Evolutionary conservation across 2,888 invertebrate species (phyloP).

Genomic region (Platycnemis pennipes): DNA sequence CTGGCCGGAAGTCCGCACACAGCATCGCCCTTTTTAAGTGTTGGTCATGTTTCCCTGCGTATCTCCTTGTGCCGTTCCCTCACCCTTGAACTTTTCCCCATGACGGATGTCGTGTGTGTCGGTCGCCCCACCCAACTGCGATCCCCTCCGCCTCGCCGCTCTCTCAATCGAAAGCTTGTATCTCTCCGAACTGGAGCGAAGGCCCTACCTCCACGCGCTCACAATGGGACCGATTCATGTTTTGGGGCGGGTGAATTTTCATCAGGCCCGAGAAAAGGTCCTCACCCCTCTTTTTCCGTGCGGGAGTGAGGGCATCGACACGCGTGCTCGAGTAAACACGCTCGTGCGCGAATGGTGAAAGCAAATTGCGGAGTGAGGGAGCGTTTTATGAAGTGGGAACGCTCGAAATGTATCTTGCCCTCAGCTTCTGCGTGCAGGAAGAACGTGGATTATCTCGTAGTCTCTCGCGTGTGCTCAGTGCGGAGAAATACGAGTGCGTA

Average conservation of each 20-base stretch:
- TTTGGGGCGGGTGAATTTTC: background rate
- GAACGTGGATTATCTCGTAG: background rate
- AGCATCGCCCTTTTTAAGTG: background rate
- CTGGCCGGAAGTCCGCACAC: background rate
- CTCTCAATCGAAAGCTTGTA: background rate
- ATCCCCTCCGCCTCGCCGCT: background rate
- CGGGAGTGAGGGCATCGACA: background rate
- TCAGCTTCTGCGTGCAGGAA: background rate
- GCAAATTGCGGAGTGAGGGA: background rate
- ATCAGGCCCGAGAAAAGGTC: background rate
- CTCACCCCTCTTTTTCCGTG: background rate
- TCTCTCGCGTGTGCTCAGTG: background rate
- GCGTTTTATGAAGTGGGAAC: background rate
- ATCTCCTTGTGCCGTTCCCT: background rate
- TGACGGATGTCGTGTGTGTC: background rate
- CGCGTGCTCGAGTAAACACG: background rate
- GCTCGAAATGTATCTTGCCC: background rate
- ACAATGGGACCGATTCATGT: slow-evolving; percentile 28
- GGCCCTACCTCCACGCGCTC: background rate
- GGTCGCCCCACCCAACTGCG: background rate
- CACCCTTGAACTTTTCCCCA: slow-evolving; percentile 23
- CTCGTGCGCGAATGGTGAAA: background rate
- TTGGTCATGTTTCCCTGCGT: background rate
- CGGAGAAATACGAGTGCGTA: background rate
- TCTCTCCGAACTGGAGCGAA: background rate